Conservation (phyloP, 2,797 vertebrate species). For the Sitta carolinensis region DNA sequence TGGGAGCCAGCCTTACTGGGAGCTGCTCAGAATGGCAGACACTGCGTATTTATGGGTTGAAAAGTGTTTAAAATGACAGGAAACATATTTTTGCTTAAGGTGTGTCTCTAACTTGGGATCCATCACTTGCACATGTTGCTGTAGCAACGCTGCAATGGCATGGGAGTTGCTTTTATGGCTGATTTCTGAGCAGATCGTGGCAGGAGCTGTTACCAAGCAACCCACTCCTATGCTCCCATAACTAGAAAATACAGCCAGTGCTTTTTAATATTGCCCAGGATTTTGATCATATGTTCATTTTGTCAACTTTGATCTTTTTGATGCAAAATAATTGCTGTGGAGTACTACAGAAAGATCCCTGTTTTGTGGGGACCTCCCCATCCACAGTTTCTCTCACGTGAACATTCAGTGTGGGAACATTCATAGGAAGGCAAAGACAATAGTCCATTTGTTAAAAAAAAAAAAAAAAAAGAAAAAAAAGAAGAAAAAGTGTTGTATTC, state of each 20-base stretch:
- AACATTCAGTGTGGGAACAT: neutral
- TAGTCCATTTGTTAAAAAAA: neutral
- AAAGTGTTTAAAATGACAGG: slow-evolving; percentile 51
- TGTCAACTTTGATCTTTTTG: slow-evolving; percentile 62
- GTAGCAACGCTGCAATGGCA: slow-evolving; percentile 78
- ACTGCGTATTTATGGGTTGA: neutral
- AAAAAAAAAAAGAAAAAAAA: neutral
- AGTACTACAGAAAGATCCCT: slow-evolving; percentile 26
- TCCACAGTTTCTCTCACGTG: neutral
- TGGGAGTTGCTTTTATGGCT: slow-evolving; percentile 80
- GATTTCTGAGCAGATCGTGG: slow-evolving; percentile 79
- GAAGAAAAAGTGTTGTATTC: neutral
- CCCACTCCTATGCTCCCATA: slow-evolving; percentile 76
- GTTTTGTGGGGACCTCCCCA: neutral
- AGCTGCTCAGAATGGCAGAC: slow-evolving; percentile 30
- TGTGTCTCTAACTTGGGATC: slow-evolving; percentile 66
- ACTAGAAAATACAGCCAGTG: slow-evolving; percentile 71
- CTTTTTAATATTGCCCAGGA: slow-evolving; percentile 28
- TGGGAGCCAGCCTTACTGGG: neutral
- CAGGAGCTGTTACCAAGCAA: slow-evolving; percentile 83
- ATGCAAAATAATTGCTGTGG: slow-evolving; percentile 56
- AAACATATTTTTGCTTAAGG: slow-evolving; percentile 60
- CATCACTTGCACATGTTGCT: slow-evolving; percentile 78
- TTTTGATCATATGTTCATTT: slow-evolving; percentile 67
- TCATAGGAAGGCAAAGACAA: slow-evolving; percentile 28